A percentile compares a stretch with the other conserved stretches of the same genome.
Conservation (phyloP, 2,888 invertebrate species). For the Tetropium fuscum region DNA sequence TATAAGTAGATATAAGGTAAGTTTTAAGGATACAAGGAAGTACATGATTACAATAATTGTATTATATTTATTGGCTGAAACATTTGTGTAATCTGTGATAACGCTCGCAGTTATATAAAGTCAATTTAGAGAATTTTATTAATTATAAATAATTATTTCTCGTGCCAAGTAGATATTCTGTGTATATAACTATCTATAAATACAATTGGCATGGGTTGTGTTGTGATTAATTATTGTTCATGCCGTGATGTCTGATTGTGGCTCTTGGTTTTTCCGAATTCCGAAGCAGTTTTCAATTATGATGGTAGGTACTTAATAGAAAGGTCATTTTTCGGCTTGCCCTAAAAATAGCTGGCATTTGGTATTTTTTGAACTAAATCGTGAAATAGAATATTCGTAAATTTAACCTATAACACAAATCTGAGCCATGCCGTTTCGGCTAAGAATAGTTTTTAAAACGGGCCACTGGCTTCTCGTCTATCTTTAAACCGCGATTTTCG, state of each 20-base stretch:
- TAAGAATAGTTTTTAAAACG: slow-evolving; percentile 50
- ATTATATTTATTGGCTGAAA: no score
- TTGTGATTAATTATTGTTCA: neutral
- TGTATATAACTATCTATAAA: slow-evolving; percentile 40
- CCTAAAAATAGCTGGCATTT: slow-evolving; percentile 7
- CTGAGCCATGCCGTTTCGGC: slow-evolving; percentile 29
- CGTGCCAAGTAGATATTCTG: neutral
- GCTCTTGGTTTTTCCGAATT: slow-evolving; percentile 1
- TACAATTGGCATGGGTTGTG: slow-evolving; percentile 34
- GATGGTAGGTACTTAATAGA: neutral
- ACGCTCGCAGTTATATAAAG: no score
- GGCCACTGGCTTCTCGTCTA: slow-evolving; percentile 47
- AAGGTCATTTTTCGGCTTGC: neutral
- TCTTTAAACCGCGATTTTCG: slow-evolving; percentile 46
- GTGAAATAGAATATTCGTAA: slow-evolving; percentile 22
- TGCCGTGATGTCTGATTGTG: neutral
- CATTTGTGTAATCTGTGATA: no score
- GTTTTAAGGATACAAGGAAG: no score
- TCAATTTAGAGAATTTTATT: neutral
- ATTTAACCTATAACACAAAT: slow-evolving; percentile 26
- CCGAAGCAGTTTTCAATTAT: neutral
- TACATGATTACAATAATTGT: no score
- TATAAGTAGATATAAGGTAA: slow-evolving; percentile 17
- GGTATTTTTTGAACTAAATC: slow-evolving; percentile 5
- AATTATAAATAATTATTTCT: neutral